phyloP scores from a whole-genome alignment of 1,140 invertebrate genomes.

The Drosophila neocordata region DNA sequence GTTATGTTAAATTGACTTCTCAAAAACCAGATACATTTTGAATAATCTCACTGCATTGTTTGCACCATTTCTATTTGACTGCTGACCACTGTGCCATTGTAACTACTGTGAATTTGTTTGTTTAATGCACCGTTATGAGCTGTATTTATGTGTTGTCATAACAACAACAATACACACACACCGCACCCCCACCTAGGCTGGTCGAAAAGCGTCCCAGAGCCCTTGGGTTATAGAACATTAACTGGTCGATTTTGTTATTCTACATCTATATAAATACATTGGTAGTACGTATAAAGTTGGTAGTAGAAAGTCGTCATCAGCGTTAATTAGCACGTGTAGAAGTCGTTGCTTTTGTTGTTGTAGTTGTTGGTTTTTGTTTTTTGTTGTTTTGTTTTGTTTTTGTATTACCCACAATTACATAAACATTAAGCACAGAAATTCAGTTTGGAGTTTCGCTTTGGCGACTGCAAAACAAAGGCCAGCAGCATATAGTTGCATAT shows the following conservation, averaged over 20 bases:
- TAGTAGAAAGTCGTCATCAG: conserved; percentile 39
- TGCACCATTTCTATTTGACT: not conserved
- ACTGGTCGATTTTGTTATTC: conserved; percentile 33
- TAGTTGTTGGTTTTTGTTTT: not conserved
- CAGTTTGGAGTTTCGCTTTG: conserved; percentile 23
- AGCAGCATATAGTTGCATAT: not conserved
- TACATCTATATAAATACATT: conserved; percentile 2
- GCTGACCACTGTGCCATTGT: conserved; percentile 2
- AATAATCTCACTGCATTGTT: not conserved
- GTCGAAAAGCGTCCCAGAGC: too few species aligned
- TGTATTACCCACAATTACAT: conserved; percentile 66
- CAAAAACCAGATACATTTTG: too few species aligned
- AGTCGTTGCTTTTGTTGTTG: not conserved
- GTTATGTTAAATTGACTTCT: too few species aligned
- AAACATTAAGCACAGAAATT: conserved; percentile 65
- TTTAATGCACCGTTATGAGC: conserved; percentile 14
- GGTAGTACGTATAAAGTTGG: conserved; percentile 12
- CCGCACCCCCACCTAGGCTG: not conserved
- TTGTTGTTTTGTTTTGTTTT: not conserved
- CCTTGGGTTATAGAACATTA: conserved; percentile 25
- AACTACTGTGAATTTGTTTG: conserved; percentile 1
- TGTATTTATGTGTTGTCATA: conserved; percentile 43
- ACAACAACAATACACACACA: conserved; percentile 33
- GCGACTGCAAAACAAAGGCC: conserved; percentile 26
- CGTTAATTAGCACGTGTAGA: conserved; percentile 55